Percentiles rank a stretch among this genome's conserved stretches.
Evolutionary conservation across 2,797 vertebrate genomes (phyloP).

Genomic region (Odontamblyopus lacepedii): DNA sequence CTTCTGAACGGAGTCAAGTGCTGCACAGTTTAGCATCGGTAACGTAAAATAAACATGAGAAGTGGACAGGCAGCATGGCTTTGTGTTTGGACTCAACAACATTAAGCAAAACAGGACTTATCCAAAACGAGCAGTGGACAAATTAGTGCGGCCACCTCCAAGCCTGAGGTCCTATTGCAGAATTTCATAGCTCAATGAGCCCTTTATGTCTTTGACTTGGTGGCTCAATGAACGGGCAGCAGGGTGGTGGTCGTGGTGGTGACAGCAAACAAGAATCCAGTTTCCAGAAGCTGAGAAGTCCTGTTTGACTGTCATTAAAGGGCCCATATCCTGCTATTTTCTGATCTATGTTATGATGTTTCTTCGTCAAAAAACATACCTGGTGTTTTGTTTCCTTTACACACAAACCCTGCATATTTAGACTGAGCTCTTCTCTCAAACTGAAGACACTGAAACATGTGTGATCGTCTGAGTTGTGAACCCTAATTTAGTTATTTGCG

Average conservation of each 20-base stretch:
- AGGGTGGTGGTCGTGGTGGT: slow-evolving; percentile 11
- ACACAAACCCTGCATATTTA: too few species aligned
- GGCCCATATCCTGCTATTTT: too few species aligned
- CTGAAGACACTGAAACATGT: not conserved
- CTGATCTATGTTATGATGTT: too few species aligned
- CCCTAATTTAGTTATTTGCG: not conserved
- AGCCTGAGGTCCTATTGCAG: slow-evolving; percentile 35
- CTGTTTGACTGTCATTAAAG: too few species aligned
- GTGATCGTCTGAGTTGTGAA: not conserved
- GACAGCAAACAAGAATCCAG: slow-evolving; percentile 27
- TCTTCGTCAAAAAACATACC: too few species aligned
- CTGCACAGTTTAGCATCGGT: not conserved
- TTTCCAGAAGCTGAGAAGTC: slow-evolving; percentile 8
- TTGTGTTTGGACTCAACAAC: not conserved
- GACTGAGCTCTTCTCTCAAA: too few species aligned
- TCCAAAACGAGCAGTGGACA: slow-evolving; percentile 17
- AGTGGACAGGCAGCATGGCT: not conserved
- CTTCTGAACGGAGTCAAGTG: not conserved
- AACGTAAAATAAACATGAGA: slow-evolving; percentile 5
- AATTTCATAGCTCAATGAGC: slow-evolving; percentile 58
- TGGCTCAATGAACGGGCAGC: slow-evolving; percentile 57
- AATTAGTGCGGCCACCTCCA: slow-evolving; percentile 44
- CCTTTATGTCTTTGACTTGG: slow-evolving; percentile 39
- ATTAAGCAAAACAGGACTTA: slow-evolving; percentile 24
- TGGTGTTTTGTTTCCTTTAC: too few species aligned